Evolutionary conservation across 2,797 vertebrate species (phyloP).

Genomic region (Labeo calbasu): DNA sequence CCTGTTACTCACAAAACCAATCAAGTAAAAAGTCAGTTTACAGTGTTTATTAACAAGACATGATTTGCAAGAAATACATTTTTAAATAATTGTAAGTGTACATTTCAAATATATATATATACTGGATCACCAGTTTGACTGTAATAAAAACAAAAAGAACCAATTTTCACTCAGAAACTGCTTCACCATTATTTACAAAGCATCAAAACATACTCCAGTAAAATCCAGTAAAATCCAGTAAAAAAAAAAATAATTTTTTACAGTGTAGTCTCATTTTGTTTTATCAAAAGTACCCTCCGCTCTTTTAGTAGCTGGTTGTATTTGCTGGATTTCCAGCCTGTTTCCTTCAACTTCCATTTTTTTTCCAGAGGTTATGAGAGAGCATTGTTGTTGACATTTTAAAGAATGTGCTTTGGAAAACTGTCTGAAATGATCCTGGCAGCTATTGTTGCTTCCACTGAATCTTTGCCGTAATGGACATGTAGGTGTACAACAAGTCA

Average conservation of each 20-base stretch:
- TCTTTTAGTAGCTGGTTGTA: constrained; percentile 8
- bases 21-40: background rate
- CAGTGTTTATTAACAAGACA: background rate
- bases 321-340: background rate
- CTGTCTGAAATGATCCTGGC: constrained; percentile 34
- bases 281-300: background rate
- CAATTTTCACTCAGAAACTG: background rate
- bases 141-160: background rate
- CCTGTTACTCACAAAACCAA: background rate
- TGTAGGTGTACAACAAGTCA: constrained; percentile 59
- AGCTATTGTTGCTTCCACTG: constrained; percentile 43
- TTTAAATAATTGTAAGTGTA: background rate
- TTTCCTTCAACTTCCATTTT: background rate
- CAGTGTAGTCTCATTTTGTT: background rate
- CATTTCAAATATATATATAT: too few relatives aligned
- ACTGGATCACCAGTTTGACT: background rate
- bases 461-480: constrained; percentile 42
- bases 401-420: constrained; percentile 52
- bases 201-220: background rate
- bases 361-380: constrained; percentile 1
- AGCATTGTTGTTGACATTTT: constrained; percentile 38
- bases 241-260: too few relatives aligned
- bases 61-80: background rate
- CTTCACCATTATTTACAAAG: background rate
- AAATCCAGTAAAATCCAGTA: too few relatives aligned